A percentile compares a stretch with the other conserved stretches of the same genome.
These are phyloP conservation scores for Abrostola tripartita DNA, from an alignment of 2,888 invertebrate species.

Conservation along the genomic window DNA sequence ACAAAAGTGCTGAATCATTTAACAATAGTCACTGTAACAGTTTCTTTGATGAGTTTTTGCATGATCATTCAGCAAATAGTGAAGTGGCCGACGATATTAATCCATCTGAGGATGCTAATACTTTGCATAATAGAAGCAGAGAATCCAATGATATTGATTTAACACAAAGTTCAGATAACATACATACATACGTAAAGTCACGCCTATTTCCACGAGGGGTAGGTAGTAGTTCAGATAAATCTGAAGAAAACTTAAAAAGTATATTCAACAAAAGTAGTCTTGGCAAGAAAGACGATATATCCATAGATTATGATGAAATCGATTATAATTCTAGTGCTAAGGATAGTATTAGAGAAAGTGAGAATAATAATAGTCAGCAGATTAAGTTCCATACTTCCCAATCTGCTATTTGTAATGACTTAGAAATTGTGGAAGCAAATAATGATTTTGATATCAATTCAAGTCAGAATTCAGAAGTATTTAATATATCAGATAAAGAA, in stretches of 20 bases:
- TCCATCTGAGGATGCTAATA: slow-evolving; percentile 42
- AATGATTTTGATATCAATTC: slow-evolving; percentile 47
- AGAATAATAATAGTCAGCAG: not conserved
- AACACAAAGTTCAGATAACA: slow-evolving; percentile 69
- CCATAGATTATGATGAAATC: slow-evolving; percentile 81
- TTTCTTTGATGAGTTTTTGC: slow-evolving; percentile 68
- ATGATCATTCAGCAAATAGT: slow-evolving; percentile 65
- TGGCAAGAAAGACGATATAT: slow-evolving; percentile 71
- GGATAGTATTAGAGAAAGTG: not conserved
- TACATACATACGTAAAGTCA: too few relatives aligned
- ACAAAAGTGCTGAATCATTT: slow-evolving; percentile 19
- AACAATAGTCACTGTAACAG: slow-evolving; percentile 38
- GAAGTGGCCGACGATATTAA: slow-evolving; percentile 30
- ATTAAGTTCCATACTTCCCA: slow-evolving; percentile 16
- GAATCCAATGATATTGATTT: slow-evolving; percentile 66
- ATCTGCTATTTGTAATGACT: slow-evolving; percentile 4
- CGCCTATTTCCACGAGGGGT: too few relatives aligned
- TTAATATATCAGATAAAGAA: slow-evolving; percentile 89
- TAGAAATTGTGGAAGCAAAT: slow-evolving; percentile 24
- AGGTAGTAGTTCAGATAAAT: slow-evolving; percentile 60
- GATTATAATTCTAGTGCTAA: slow-evolving; percentile 44
- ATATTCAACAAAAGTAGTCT: slow-evolving; percentile 56
- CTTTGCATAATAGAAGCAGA: slow-evolving; percentile 45
- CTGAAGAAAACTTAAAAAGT: slow-evolving; percentile 36
- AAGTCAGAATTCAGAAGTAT: slow-evolving; percentile 69